These are phyloP conservation scores for Dendrolimus pini DNA, from an alignment of 2,888 invertebrate genomes.

Conservation along the genomic window DNA sequence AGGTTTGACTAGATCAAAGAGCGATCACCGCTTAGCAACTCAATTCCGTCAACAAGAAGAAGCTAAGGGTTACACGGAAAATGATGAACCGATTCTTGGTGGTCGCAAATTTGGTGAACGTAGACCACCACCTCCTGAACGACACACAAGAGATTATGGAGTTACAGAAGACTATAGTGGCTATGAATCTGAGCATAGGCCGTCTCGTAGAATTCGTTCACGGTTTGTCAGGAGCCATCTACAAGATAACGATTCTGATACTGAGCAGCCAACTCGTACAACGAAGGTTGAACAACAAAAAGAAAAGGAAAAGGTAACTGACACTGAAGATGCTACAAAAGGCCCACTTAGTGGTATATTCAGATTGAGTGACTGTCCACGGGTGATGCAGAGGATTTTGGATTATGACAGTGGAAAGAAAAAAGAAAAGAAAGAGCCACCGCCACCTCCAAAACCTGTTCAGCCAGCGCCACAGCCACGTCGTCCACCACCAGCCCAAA, in stretches of 20 bases:
- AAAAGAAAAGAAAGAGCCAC: slow-evolving; percentile 85
- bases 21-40: slow-evolving; percentile 92
- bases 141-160: slow-evolving; percentile 76
- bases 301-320: slow-evolving; percentile 84
- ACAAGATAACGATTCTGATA: slow-evolving; percentile 86
- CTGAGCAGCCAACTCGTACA: slow-evolving; percentile 77
- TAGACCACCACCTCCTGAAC: slow-evolving; percentile 69
- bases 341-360: slow-evolving; percentile 94
- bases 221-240: slow-evolving; percentile 81
- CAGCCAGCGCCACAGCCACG: slow-evolving; percentile 75
- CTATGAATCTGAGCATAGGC: slow-evolving; percentile 79
- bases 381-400: slow-evolving; percentile 92
- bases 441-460: slow-evolving; percentile 72
- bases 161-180: slow-evolving; percentile 81
- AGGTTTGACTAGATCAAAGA: slow-evolving; percentile 93
- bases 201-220: slow-evolving; percentile 83
- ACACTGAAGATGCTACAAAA: slow-evolving; percentile 92
- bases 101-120: slow-evolving; percentile 89
- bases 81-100: slow-evolving; percentile 82
- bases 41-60: slow-evolving; percentile 93
- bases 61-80: slow-evolving; percentile 77
- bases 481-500: slow-evolving; percentile 79
- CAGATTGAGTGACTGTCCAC: slow-evolving; percentile 89
- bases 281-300: slow-evolving; percentile 81
- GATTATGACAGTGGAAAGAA: slow-evolving; percentile 85